Evolutionary conservation across 2,113 vertebrate genomes (phyloP).

Genomic region (Albula glossodonta): DNA sequence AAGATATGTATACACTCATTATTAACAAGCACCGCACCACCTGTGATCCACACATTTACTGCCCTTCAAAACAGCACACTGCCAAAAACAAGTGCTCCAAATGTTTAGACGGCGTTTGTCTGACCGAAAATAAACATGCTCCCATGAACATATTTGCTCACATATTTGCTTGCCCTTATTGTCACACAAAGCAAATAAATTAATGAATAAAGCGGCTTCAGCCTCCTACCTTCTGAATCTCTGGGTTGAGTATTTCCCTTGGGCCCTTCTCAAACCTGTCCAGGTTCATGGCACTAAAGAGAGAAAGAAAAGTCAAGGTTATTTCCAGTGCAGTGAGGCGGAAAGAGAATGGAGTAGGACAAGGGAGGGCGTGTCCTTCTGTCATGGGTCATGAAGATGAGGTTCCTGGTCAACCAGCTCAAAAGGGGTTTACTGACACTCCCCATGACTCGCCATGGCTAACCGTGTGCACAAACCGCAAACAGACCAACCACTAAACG

Average conservation of each 20-base stretch:
- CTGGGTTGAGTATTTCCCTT: slow-evolving; percentile 92
- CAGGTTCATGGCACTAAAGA: slow-evolving; percentile 94
- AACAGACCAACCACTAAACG: neutral
- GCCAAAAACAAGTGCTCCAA: neutral
- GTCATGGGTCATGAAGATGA: too few relatives aligned
- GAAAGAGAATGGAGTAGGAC: slow-evolving; percentile 1
- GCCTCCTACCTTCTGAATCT: slow-evolving; percentile 92
- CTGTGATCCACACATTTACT: neutral
- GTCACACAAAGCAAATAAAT: neutral
- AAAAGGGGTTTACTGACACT: too few relatives aligned
- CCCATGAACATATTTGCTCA: neutral
- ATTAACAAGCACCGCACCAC: neutral
- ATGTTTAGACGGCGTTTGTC: neutral
- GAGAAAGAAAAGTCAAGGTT: slow-evolving; percentile 8
- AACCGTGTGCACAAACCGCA: neutral
- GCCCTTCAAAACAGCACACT: neutral
- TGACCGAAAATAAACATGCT: neutral
- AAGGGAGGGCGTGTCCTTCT: too few relatives aligned
- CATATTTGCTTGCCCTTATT: neutral
- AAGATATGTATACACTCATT: neutral
- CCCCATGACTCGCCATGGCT: too few relatives aligned
- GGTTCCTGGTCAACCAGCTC: neutral
- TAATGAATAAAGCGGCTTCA: slow-evolving; percentile 6
- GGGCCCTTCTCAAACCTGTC: slow-evolving; percentile 96
- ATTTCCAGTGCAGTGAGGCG: neutral